Base-by-base conservation (phyloP, 2,888 invertebrate genomes). In the Lasius platythorax region DNA sequence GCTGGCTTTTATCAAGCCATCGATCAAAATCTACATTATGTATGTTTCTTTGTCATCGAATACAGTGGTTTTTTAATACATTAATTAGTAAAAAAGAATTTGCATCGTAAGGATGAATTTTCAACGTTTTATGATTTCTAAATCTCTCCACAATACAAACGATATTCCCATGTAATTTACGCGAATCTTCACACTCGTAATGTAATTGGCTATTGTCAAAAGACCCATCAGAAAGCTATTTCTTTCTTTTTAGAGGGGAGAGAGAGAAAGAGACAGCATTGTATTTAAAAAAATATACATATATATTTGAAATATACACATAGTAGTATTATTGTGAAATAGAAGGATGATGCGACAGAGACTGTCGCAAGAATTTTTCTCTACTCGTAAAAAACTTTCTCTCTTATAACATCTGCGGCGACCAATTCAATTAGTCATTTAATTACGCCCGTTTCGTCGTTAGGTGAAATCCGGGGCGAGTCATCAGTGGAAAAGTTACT, bases 401-500 rank as follows among this genome's bases (percentile, higher is more conserved):
- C 33, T 50, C 28, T 61, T 72, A 23, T 12, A 23, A 72, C 23
- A 70, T 43, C 61, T 72, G 5, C n/a, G 53, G 37, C 58, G 23
- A 50, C 18, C 33, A 8, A 46, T 73, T 37, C 46, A 61, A 61
- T 61, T 61, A 73, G 33, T 50, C n/a, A 6, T 73, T 72, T 81
- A 81, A 72, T 81, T 43, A 15, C 23, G 3, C 15, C 30, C 43
- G n/a, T 78, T 68, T 50, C 61, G 12, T 73, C n/a, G 30, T 23
- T 61, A 85, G 85, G 84, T 84, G 33, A 75, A 84, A 79, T 84
- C 84, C 37, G 84, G 67, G 8, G 46, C 73, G 15, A 85, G 76
- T 66, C 76, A 73, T 33, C 84, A 85, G 9, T 84, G 85, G 84
- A 85, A 85, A 53, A 85, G 76, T 76, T 78, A 72, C 46, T 73